A percentile compares a stretch with the other conserved stretches of the same genome.
Evolutionary conservation across 2,113 vertebrate genomes (phyloP).

Genomic region (Salvelinus alpinus): DNA sequence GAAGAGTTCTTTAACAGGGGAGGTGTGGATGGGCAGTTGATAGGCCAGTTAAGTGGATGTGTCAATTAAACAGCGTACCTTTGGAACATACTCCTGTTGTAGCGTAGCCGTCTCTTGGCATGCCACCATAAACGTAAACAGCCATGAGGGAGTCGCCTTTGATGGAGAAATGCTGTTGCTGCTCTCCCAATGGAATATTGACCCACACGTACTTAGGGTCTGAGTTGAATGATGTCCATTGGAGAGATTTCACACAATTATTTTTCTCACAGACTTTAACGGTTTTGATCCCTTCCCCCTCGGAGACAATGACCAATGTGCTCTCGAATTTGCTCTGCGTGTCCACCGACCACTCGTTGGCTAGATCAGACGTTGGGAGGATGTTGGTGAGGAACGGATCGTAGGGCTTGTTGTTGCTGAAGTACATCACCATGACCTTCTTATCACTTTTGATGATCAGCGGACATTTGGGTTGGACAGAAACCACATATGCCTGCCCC

Average conservation of each 20-base stretch:
- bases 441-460: conserved; percentile 40
- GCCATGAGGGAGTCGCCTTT: conserved; percentile 27
- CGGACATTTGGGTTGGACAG: background rate
- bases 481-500: conserved; percentile 20
- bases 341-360: conserved; percentile 48
- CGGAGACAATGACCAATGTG: conserved; percentile 37
- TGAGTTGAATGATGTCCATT: conserved; percentile 17
- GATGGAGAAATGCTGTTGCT: conserved; percentile 22
- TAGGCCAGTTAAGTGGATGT: background rate
- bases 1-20: background rate
- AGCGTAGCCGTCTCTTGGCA: conserved; percentile 24
- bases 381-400: conserved; percentile 48
- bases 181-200: conserved; percentile 7
- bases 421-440: conserved; percentile 57
- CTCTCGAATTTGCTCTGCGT: conserved; percentile 22
- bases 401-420: conserved; percentile 35
- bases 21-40: background rate
- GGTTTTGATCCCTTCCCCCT: conserved; percentile 9
- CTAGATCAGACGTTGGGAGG: conserved; percentile 40
- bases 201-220: conserved; percentile 45
- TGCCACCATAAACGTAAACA: conserved; percentile 50
- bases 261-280: conserved; percentile 4
- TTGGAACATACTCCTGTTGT: conserved; percentile 48
- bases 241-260: background rate
- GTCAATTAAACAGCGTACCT: conserved; percentile 15